These are phyloP conservation scores for Phyllostomus discolor DNA, from an alignment of 2,113 vertebrate species.

Conservation along the genomic window DNA sequence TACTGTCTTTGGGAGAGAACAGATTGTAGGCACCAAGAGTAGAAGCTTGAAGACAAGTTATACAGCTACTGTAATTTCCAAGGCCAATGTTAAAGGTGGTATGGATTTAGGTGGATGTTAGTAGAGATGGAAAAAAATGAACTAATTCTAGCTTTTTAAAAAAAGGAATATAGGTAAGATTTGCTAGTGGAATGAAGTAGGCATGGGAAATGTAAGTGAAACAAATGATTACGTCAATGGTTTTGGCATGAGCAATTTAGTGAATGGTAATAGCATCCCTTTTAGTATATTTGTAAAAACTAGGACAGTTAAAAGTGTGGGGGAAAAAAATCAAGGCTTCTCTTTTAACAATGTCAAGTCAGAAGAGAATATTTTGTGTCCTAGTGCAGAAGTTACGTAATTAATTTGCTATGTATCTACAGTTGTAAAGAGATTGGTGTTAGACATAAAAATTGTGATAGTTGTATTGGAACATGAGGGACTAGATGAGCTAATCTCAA, in stretches of 20 bases:
- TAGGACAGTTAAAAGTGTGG: not conserved
- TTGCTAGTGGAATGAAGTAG: not conserved
- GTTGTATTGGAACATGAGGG: not conserved
- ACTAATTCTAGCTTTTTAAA: not conserved
- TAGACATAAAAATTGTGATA: not conserved
- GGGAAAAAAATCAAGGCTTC: not conserved
- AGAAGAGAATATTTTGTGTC: not conserved
- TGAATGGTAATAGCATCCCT: not conserved
- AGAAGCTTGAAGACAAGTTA: not conserved
- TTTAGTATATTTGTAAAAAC: not conserved
- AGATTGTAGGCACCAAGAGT: not conserved
- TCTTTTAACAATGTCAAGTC: not conserved
- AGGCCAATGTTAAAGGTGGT: not conserved
- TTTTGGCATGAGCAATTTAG: not conserved
- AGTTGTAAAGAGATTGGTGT: not conserved
- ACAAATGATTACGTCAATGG: not conserved
- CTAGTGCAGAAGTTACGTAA: not conserved
- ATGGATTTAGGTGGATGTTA: not conserved
- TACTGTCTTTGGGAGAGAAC: not conserved
- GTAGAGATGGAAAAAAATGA: not conserved
- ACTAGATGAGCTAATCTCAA: not conserved
- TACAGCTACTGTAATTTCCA: not conserved
- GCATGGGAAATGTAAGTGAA: not conserved
- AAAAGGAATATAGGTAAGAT: not conserved
- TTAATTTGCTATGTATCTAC: not conserved